Conservation (phyloP, 2,113 vertebrate genomes). For the Dromiciops gliroides region DNA sequence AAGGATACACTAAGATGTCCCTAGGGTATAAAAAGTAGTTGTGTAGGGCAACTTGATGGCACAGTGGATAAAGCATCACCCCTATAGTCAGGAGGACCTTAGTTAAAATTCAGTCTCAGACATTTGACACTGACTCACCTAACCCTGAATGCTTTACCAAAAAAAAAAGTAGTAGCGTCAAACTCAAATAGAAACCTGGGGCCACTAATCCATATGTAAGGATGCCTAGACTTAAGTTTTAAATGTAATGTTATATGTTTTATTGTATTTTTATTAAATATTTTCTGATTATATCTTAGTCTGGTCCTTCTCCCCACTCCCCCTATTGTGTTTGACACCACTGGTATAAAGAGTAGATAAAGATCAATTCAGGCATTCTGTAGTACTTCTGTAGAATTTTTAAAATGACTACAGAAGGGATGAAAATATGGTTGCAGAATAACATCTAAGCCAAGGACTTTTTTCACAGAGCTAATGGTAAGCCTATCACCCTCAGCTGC, state of each 20-base stretch:
- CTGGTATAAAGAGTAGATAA: not conserved
- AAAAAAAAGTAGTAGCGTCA: not conserved
- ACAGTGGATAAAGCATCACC: too few species aligned
- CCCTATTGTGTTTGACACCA: not conserved
- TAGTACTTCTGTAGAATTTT: slow-evolving; percentile 65
- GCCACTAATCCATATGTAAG: not conserved
- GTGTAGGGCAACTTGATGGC: too few species aligned
- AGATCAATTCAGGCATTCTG: not conserved
- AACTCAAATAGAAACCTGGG: not conserved
- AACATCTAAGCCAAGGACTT: slow-evolving; percentile 51
- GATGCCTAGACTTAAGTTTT: not conserved
- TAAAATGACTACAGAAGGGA: slow-evolving; percentile 61
- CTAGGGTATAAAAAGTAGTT: not conserved
- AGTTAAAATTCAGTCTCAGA: too few species aligned
- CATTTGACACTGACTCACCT: too few species aligned
- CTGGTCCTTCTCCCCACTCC: not conserved
- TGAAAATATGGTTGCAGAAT: not conserved
- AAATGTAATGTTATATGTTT: not conserved
- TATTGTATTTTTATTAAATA: not conserved
- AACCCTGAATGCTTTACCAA: too few species aligned
- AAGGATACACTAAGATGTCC: not conserved
- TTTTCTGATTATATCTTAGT: not conserved
- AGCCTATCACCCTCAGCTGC: slow-evolving; percentile 82
- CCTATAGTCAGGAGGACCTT: too few species aligned
- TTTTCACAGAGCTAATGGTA: slow-evolving; percentile 79